These are phyloP conservation scores for Lindbergichthys nudifrons DNA, from an alignment of 2,797 vertebrate species.

Conservation along the genomic window DNA sequence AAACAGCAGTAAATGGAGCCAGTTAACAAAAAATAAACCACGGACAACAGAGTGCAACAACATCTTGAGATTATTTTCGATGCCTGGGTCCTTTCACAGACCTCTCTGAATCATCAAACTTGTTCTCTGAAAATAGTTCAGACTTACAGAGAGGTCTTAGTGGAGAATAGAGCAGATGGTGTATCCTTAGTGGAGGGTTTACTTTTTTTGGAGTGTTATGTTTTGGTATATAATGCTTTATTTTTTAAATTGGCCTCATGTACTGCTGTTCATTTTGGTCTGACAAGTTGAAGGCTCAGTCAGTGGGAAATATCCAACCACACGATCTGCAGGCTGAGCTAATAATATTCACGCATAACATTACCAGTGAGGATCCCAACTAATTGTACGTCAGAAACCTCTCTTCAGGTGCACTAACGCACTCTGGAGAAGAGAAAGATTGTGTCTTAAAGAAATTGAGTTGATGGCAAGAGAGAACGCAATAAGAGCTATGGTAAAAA, in stretches of 20 bases:
- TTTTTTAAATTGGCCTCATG: too few relatives aligned
- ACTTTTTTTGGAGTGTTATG: slow-evolving; percentile 29
- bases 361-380: slow-evolving; percentile 21
- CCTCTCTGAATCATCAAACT: slow-evolving; percentile 32
- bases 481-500: slow-evolving; percentile 25
- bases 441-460: slow-evolving; percentile 26
- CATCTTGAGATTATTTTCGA: slow-evolving; percentile 18
- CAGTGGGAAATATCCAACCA: slow-evolving; percentile 30
- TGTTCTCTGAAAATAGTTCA: slow-evolving; percentile 47
- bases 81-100: slow-evolving; percentile 22
- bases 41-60: slow-evolving; percentile 22
- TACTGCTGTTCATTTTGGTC: background rate
- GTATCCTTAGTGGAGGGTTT: slow-evolving; percentile 29
- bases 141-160: slow-evolving; percentile 25
- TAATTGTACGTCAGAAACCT: slow-evolving; percentile 29
- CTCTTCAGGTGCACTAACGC: slow-evolving; percentile 25
- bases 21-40: slow-evolving; percentile 42
- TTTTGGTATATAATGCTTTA: background rate
- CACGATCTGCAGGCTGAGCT: slow-evolving; percentile 22
- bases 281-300: slow-evolving; percentile 36
- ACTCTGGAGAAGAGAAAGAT: slow-evolving; percentile 14
- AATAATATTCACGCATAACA: slow-evolving; percentile 41
- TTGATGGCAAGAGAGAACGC: slow-evolving; percentile 4
- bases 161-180: slow-evolving; percentile 41
- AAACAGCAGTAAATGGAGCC: slow-evolving; percentile 17